phyloP scores from a whole-genome alignment of 2,888 invertebrate genomes.

The Notodonta dromedarius region DNA sequence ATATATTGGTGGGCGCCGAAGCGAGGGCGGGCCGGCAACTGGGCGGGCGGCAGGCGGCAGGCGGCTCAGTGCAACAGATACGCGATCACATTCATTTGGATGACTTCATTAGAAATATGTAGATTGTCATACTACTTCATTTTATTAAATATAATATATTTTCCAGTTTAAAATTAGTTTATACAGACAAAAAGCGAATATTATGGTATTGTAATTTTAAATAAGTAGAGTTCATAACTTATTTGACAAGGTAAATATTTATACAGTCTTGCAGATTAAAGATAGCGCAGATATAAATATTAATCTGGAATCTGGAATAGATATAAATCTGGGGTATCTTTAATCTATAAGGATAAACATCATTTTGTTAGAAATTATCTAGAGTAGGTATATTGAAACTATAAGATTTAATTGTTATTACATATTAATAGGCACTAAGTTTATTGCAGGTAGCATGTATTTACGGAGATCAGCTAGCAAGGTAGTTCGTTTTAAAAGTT shows the following conservation, averaged over 20 bases:
- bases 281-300: no score
- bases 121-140: no score
- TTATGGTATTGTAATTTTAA: not conserved
- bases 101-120: not conserved
- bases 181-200: not conserved
- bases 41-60: slow-evolving; percentile 35
- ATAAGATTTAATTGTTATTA: no score
- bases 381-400: no score
- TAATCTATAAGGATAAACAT: no score
- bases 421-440: no score
- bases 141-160: not conserved
- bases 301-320: no score
- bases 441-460: no score
- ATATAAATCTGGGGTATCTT: no score
- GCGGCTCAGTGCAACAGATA: slow-evolving; percentile 17
- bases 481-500: slow-evolving; percentile 16
- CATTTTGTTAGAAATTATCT: no score
- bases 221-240: not conserved
- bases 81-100: slow-evolving; percentile 22
- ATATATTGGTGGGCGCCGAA: slow-evolving; percentile 60
- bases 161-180: not conserved
- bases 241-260: not conserved
- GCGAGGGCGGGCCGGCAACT: slow-evolving; percentile 41
- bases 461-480: slow-evolving; percentile 17
- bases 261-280: not conserved